These are phyloP conservation scores for Platysteira castanea DNA, from an alignment of 2,113 vertebrate genomes.

Conservation along the genomic window DNA sequence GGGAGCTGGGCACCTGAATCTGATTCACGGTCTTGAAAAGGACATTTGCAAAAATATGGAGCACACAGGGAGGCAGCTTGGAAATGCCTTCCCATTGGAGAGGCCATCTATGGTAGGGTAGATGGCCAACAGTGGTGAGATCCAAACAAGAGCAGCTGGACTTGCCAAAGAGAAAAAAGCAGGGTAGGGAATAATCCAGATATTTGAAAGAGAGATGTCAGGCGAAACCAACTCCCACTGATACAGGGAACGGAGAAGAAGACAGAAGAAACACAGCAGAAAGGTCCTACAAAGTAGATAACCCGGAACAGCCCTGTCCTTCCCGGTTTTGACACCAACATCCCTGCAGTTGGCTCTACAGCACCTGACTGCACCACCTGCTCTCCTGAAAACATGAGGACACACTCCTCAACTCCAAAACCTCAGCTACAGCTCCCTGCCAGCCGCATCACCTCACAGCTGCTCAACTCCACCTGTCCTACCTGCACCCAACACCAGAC, in stretches of 20 bases:
- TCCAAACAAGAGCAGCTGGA: not conserved
- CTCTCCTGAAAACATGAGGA: not conserved
- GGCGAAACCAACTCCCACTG: conserved; percentile 44
- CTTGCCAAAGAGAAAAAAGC: not conserved
- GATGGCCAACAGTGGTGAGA: not conserved
- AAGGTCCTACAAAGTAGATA: not conserved
- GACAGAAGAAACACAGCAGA: not conserved
- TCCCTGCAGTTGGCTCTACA: not conserved
- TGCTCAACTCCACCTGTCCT: not conserved
- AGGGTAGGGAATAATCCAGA: not conserved
- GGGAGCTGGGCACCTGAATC: conserved; percentile 15
- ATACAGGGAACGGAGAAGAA: not conserved
- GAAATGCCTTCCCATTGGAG: not conserved
- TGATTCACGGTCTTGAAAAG: not conserved
- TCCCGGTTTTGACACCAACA: not conserved
- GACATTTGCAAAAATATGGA: not conserved
- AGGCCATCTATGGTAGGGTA: not conserved
- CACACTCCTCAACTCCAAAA: not conserved
- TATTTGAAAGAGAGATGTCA: not conserved
- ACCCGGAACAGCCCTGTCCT: not conserved
- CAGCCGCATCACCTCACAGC: not conserved
- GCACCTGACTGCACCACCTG: not conserved
- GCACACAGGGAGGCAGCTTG: rapidly evolving
- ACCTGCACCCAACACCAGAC: not conserved
- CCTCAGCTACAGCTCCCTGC: not conserved